Conservation (phyloP, 2,113 vertebrate genomes). For the Echinops telfairi region DNA sequence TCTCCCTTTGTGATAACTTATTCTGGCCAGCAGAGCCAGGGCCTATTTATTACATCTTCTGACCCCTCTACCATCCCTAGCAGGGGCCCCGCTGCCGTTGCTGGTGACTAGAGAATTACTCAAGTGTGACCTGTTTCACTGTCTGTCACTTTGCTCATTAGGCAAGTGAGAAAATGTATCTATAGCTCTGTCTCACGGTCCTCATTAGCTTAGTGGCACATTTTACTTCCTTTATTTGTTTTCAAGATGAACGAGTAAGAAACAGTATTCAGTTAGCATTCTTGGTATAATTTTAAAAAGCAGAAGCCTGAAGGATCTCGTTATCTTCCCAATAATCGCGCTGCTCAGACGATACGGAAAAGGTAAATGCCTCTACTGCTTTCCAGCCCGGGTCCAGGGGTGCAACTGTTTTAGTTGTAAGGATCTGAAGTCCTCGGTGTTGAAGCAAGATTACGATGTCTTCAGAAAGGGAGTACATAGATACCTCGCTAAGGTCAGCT, state of each 20-base stretch:
- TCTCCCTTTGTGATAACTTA: conserved; percentile 88
- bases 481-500: not conserved
- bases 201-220: conserved; percentile 88
- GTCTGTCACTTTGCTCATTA: conserved; percentile 92
- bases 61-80: conserved; percentile 68
- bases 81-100: conserved; percentile 75
- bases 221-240: conserved; percentile 86
- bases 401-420: conserved; percentile 14
- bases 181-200: conserved; percentile 85
- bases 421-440: not conserved
- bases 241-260: conserved; percentile 87
- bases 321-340: conserved; percentile 85
- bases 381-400: conserved; percentile 50
- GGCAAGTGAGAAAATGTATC: conserved; percentile 88
- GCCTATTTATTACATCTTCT: conserved; percentile 84
- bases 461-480: conserved; percentile 50
- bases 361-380: conserved; percentile 72
- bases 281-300: conserved; percentile 83
- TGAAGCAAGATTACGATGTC: conserved; percentile 22
- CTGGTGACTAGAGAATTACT: conserved; percentile 89
- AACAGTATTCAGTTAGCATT: conserved; percentile 79
- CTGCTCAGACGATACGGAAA: conserved; percentile 78
- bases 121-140: conserved; percentile 89
- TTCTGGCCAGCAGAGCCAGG: conserved; percentile 83
- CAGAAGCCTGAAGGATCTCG: conserved; percentile 83